These are phyloP conservation scores for Monoplex corrugatus DNA, from an alignment of 2,888 invertebrate species.

Conservation along the genomic window DNA sequence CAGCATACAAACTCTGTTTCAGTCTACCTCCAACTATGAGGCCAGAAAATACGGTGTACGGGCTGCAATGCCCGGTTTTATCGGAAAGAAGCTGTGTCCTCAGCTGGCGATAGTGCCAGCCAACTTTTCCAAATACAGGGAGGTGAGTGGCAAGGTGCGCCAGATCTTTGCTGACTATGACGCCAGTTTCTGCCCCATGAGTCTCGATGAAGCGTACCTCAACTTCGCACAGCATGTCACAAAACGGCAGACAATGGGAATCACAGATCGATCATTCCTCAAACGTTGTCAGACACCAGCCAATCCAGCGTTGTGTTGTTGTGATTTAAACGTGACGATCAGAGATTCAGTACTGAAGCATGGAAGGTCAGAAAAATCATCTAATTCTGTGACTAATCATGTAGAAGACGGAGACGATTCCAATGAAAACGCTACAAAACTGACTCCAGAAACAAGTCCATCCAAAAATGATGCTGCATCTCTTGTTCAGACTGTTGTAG, in stretches of 20 bases:
- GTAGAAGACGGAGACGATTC: not conserved
- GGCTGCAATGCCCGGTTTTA: constrained; percentile 86
- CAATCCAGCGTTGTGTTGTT: constrained; percentile 49
- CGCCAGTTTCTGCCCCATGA: constrained; percentile 82
- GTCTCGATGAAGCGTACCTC: constrained; percentile 85
- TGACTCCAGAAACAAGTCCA: no score
- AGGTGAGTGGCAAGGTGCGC: constrained; percentile 81
- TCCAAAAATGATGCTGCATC: no score
- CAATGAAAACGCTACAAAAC: not conserved
- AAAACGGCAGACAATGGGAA: constrained; percentile 64
- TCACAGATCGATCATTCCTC: constrained; percentile 68
- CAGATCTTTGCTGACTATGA: constrained; percentile 83
- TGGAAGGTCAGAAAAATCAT: not conserved
- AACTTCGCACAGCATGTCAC: constrained; percentile 83
- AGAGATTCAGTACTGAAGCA: not conserved
- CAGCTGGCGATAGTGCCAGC: constrained; percentile 83
- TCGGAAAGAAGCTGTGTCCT: constrained; percentile 85
- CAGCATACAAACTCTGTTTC: no score
- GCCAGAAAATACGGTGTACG: constrained; percentile 85
- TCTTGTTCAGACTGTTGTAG: no score
- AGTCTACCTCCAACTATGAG: constrained; percentile 85
- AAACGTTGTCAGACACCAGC: constrained; percentile 60
- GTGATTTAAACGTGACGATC: constrained; percentile 56
- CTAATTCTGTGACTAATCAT: not conserved
- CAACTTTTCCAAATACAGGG: constrained; percentile 83